phyloP scores from a whole-genome alignment of 2,113 vertebrate genomes.

The Rostratula benghalensis region DNA sequence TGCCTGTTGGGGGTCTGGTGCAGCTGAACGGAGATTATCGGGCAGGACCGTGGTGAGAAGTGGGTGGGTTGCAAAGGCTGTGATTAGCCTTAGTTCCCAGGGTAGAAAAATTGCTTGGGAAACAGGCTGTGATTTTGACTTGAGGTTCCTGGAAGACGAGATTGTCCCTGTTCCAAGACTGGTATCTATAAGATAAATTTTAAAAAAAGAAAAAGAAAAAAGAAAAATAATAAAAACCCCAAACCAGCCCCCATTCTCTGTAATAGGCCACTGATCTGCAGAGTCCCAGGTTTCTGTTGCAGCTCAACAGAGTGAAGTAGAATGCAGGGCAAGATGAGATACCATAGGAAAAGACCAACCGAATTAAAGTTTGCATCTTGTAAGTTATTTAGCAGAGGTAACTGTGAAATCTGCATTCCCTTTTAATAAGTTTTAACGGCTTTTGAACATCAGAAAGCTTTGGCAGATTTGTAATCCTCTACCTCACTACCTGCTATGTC shows the following conservation, averaged over 20 bases:
- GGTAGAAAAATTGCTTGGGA: neutral
- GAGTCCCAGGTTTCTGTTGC: neutral
- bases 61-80: neutral
- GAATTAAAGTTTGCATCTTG: neutral
- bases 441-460: neutral
- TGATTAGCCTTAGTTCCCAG: neutral
- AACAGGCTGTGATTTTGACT: neutral
- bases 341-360: neutral
- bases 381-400: neutral
- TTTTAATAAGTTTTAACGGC: neutral
- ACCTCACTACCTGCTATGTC: fast-evolving
- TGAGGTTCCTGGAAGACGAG: neutral
- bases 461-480: neutral
- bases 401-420: neutral
- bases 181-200: neutral
- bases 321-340: neutral
- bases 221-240: neutral
- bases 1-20: neutral
- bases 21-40: neutral
- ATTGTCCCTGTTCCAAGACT: neutral
- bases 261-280: neutral
- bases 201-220: neutral
- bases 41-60: neutral
- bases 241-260: neutral
- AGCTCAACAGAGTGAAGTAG: neutral